These are phyloP conservation scores for Diabrotica balteata DNA, from an alignment of 2,888 invertebrate genomes.

Conservation along the genomic window DNA sequence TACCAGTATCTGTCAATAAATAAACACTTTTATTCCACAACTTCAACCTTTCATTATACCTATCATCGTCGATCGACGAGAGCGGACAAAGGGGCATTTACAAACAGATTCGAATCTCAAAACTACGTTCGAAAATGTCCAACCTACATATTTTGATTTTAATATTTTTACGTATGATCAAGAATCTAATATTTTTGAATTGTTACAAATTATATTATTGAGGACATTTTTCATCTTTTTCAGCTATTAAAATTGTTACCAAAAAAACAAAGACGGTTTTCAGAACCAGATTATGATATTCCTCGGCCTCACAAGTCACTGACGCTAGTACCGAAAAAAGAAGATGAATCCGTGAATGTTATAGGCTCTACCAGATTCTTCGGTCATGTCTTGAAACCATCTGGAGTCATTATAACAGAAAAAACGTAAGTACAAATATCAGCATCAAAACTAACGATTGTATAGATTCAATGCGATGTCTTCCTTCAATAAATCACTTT, in stretches of 20 bases:
- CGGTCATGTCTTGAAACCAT: constrained; percentile 49
- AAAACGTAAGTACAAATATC: constrained; percentile 12
- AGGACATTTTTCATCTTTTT: constrained; percentile 27
- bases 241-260: constrained; percentile 54
- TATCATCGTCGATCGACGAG: too few species aligned
- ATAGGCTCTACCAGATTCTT: constrained; percentile 57
- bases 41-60: too few species aligned
- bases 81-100: too few species aligned
- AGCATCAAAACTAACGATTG: neutral
- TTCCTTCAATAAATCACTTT: too few species aligned
- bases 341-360: constrained; percentile 38
- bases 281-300: constrained; percentile 62
- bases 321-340: constrained; percentile 43
- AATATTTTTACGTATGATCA: too few species aligned
- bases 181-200: too few species aligned
- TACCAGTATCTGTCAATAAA: too few species aligned
- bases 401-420: constrained; percentile 24
- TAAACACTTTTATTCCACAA: too few species aligned
- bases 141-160: too few species aligned
- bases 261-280: constrained; percentile 50
- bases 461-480: too few species aligned
- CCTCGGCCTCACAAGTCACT: constrained; percentile 59
- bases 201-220: neutral
- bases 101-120: too few species aligned
- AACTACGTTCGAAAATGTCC: too few species aligned